Evolutionary conservation across 2,797 vertebrate species (phyloP), one percentile per base, ranked within the genome.

Genomic region (Enteromius anoplus): DNA sequence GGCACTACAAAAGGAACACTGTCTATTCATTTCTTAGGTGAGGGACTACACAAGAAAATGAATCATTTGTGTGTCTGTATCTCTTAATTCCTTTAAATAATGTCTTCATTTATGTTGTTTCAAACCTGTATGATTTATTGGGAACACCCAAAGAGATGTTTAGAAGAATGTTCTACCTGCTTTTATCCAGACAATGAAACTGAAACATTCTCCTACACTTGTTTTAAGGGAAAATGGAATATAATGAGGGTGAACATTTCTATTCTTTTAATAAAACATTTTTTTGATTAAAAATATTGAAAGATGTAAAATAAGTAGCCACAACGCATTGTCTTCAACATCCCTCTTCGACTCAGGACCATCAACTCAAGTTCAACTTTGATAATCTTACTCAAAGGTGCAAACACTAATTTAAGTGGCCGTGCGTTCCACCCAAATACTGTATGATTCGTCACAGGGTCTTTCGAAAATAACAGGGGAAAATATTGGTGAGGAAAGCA

Each of bases 401-500:
- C 26, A 26, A 26, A 26, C 64, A 26, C 15, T 45, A 1, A 21
- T 45, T 60, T 14, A 42, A 3, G 3, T 37, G 29, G 14, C 55
- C 14, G 8, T 15, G 26, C 40, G 26, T 47, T 81, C 49, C 19
- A 64, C 29, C 40, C 32, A 64, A 64, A 37, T 26, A 49, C 8
- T 32, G 62, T 17, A 9, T 3, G 29, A 51, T 64, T 73, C 42
- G 62, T 81, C 29, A 47, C 2, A 49, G 37, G 6, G 21, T 37
- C 55, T 26, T 45, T 71, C 12, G 3, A 49, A 37, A 14, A 34
- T n/a, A 64, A 64, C 19, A 42, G 42, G 26, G 79, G 79, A 19
- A 80, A 34, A 34, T 47, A 62, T 72, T 23, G 26, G 23, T 80
- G 26, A n/a, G 49, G 21, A 58, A 75, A 58, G 32, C 15, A 58